Evolutionary conservation across 2,113 vertebrate species (phyloP).

Genomic region (Bungarus multicinctus): DNA sequence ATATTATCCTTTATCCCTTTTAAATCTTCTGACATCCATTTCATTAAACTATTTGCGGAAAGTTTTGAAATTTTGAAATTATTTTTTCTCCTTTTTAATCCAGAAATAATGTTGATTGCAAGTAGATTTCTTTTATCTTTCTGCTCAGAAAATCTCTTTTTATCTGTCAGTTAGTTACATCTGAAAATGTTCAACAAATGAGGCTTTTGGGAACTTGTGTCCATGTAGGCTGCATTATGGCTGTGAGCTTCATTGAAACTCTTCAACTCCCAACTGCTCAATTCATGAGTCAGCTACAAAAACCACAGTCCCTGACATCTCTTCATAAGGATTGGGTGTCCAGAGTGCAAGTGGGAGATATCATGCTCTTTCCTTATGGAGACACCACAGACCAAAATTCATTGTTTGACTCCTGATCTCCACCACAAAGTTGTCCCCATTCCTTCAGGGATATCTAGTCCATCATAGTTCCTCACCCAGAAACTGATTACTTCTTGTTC

Average conservation of each 20-base stretch:
- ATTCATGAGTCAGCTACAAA: background rate
- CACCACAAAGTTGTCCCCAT: background rate
- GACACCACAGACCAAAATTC: background rate
- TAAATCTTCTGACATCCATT: background rate
- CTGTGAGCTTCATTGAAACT: background rate
- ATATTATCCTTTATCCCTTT: background rate
- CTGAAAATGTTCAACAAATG: background rate
- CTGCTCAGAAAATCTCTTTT: background rate
- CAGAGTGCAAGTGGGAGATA: background rate
- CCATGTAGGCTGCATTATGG: background rate
- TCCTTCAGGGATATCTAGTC: background rate
- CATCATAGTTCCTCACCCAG: background rate
- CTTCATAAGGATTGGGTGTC: background rate
- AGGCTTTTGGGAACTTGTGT: background rate
- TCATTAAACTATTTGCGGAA: background rate
- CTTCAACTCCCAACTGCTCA: background rate
- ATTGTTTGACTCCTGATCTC: background rate
- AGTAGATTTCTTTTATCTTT: background rate
- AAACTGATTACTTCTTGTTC: background rate
- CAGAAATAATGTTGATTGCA: background rate
- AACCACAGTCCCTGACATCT: background rate
- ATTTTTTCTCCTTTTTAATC: background rate
- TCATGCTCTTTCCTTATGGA: background rate
- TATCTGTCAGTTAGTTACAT: background rate
- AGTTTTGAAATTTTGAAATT: background rate